Conservation (phyloP, 2,797 vertebrate species). For the Eospalax fontanierii region DNA sequence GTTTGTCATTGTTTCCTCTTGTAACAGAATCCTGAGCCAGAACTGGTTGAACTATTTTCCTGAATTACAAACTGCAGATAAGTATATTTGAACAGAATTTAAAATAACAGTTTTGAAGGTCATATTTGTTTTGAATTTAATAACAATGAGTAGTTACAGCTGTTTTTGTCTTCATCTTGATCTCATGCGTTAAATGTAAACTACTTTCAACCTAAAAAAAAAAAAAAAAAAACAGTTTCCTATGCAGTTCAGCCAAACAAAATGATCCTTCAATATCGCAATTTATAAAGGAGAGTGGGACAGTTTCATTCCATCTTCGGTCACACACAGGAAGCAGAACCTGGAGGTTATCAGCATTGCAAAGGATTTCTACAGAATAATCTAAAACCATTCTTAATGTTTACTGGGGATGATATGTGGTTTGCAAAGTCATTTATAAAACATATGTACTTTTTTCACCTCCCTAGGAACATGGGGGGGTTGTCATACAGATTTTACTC, state of each 20-base stretch:
- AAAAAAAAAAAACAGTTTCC: background rate
- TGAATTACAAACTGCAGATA: background rate
- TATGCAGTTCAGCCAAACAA: background rate
- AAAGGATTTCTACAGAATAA: slow-evolving; percentile 37
- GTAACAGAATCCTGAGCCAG: slow-evolving; percentile 6
- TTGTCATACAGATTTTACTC: background rate
- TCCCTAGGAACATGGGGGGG: background rate
- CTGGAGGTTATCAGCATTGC: background rate
- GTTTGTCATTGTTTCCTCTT: background rate
- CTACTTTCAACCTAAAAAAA: background rate
- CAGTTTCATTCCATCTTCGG: background rate
- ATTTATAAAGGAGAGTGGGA: background rate
- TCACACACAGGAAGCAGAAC: background rate
- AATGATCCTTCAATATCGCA: background rate
- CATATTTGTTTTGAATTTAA: background rate
- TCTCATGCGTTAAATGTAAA: slow-evolving; percentile 27
- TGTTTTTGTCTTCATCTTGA: slow-evolving; percentile 28
- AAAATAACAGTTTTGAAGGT: slow-evolving; percentile 1
- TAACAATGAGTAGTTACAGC: background rate
- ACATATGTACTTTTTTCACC: background rate
- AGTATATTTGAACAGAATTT: slow-evolving; percentile 1
- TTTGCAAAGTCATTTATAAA: background rate
- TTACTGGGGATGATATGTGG: background rate
- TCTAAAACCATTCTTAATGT: background rate
- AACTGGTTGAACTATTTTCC: background rate